Percentiles rank a stretch among this genome's conserved stretches.
Evolutionary conservation across 2,797 vertebrate species (phyloP).

Genomic region (Anniella stebbinsi): DNA sequence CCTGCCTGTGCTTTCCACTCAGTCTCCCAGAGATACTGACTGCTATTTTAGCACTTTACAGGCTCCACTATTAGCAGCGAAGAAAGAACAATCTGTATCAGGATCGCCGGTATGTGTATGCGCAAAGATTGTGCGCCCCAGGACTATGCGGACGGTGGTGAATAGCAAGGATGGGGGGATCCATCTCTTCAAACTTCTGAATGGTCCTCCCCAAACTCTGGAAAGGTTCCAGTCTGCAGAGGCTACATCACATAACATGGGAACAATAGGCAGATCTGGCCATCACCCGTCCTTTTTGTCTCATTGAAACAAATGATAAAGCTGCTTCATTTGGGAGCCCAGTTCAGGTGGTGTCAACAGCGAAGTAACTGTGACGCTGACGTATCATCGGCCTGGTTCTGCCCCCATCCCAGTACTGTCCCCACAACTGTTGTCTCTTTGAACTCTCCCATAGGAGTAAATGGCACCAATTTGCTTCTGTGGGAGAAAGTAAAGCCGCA

Average conservation of each 20-base stretch:
- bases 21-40: too few relatives aligned
- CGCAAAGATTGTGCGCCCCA: too few relatives aligned
- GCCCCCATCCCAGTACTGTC: too few relatives aligned
- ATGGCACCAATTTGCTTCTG: neutral
- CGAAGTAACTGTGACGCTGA: too few relatives aligned
- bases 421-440: neutral
- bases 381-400: neutral
- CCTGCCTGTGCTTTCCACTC: too few relatives aligned
- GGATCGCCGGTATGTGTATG: too few relatives aligned
- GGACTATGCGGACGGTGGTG: neutral
- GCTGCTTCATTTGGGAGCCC: neutral
- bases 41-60: too few relatives aligned
- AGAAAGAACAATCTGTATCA: too few relatives aligned
- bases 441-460: neutral
- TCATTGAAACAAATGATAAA: neutral
- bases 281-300: neutral
- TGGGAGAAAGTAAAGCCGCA: neutral
- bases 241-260: neutral
- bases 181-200: neutral
- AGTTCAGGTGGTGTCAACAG: neutral
- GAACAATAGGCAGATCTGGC: neutral
- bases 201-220: neutral
- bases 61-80: too few relatives aligned
- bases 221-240: neutral
- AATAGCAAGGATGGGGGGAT: neutral